Conservation (phyloP, 2,113 vertebrate genomes). For the Bombycilla garrulus region DNA sequence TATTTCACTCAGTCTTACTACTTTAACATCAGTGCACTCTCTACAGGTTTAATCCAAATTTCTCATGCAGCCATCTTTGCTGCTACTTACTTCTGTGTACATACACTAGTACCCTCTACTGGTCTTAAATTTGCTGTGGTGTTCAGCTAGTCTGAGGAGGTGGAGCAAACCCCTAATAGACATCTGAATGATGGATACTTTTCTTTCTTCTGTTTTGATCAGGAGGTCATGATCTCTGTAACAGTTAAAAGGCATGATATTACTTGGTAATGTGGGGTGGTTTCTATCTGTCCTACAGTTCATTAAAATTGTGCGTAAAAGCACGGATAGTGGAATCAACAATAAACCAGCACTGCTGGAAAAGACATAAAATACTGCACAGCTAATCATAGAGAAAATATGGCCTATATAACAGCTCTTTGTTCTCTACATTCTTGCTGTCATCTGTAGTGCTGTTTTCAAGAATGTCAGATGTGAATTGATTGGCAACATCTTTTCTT, state of each 20-base stretch:
- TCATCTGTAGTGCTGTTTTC: conserved; percentile 19
- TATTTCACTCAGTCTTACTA: not conserved
- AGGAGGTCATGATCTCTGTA: not conserved
- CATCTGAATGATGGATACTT: not conserved
- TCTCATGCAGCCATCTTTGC: conserved; percentile 33
- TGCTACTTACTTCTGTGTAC: not conserved
- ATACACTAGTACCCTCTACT: conserved; percentile 47
- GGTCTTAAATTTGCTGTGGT: not conserved
- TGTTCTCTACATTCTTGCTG: conserved; percentile 24
- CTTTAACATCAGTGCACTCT: not conserved
- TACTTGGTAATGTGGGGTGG: not conserved
- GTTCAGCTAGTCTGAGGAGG: not conserved
- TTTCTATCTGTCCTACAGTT: conserved; percentile 21
- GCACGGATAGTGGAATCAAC: not conserved
- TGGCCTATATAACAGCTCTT: conserved; percentile 6
- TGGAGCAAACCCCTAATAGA: not conserved
- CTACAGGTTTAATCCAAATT: not conserved
- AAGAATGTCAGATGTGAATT: conserved; percentile 17
- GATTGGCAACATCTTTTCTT: conserved; percentile 29
- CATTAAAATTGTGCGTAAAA: not conserved
- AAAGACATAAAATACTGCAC: conserved; percentile 31
- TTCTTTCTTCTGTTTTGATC: not conserved
- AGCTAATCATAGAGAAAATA: conserved; percentile 24
- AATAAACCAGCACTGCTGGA: conserved; percentile 10
- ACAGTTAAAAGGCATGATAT: not conserved